Base-by-base conservation (phyloP, 2,113 vertebrate species). In the Motacilla tschutschensis region DNA sequence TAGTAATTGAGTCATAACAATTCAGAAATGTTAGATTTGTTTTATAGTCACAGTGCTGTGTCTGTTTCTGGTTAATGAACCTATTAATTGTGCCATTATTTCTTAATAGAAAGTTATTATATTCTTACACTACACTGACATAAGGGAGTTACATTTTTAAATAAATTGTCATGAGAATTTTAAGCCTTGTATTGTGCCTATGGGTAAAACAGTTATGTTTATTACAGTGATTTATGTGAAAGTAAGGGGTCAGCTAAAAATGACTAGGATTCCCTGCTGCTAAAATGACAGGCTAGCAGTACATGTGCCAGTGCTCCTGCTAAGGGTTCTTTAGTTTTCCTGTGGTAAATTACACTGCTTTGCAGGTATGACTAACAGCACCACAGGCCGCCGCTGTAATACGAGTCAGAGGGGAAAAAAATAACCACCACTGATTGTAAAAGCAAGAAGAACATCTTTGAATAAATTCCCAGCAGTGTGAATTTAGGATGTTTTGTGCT, bases 141-240 rank as follows among this genome's bases (percentile, higher is more conserved):
- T 92, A 81, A 91, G 87, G 93, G 58, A 80, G 64, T 83, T 93
- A 53, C 76, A 79, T 77, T 93, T 91, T 73, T 75, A 64, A 90
- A 91, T 81, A 86, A 84, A 89, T 79, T 85, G 64, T 93, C 86
- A 31, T 86, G 76, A 95, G 93, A 90, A 89, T 95, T 94, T 94
- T 92, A 95, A 93, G 80, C 85, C 66, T 92, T 85, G 83, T 43
- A 35, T 73, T 92, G 70, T 95, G 90, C 83, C 85, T 82, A 79
- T 83, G 92, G 77, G 41, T 92, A 92, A 92, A 89, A 90, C 67
- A 88, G 73, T 93, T 93, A 87, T 95, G 96, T 97, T 97, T 97
- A 97, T 96, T 97, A 94, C 87, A 86, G 92, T 98, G 97, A 98
- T 98, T 97, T 98, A 98, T 98, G 97, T 96, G 80, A 91, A 97